Percentiles rank a stretch among this genome's conserved stretches.
Conservation (phyloP, 1,140 invertebrate species). For the Cotesia vestalis region DNA sequence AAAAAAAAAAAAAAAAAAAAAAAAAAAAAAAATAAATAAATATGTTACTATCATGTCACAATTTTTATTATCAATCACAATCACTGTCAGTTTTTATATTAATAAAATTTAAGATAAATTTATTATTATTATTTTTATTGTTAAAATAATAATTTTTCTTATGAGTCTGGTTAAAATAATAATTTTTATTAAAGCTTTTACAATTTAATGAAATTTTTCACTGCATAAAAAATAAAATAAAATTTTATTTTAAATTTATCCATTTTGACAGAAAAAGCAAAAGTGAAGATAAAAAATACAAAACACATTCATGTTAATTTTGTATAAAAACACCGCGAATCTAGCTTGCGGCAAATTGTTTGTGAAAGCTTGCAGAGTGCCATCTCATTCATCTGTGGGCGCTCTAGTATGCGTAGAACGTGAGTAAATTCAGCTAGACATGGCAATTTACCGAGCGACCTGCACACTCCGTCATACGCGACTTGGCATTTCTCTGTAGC, state of each 20-base stretch:
- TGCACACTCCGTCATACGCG: background rate
- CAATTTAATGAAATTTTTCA: too few relatives aligned
- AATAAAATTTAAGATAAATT: too few relatives aligned
- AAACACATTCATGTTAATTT: background rate
- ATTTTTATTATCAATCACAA: background rate
- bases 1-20: constrained; percentile 64
- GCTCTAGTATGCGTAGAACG: constrained; percentile 14
- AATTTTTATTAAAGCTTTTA: too few relatives aligned
- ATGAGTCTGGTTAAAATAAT: too few relatives aligned
- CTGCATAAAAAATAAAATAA: too few relatives aligned
- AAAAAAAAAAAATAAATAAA: background rate
- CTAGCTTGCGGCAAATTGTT: background rate
- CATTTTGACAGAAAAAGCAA: too few relatives aligned
- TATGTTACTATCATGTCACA: background rate
- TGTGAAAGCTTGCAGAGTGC: constrained; percentile 28
- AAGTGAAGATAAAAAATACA: background rate
- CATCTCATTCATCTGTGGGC: background rate
- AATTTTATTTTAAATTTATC: too few relatives aligned
- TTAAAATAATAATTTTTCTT: too few relatives aligned
- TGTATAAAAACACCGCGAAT: background rate
- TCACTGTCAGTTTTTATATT: too few relatives aligned
- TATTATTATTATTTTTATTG: too few relatives aligned
- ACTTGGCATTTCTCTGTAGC: background rate
- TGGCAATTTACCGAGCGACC: constrained; percentile 28
- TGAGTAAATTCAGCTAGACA: constrained; percentile 33